Evolutionary conservation across 1,140 invertebrate genomes (phyloP).

Genomic region (Cylas formicarius): DNA sequence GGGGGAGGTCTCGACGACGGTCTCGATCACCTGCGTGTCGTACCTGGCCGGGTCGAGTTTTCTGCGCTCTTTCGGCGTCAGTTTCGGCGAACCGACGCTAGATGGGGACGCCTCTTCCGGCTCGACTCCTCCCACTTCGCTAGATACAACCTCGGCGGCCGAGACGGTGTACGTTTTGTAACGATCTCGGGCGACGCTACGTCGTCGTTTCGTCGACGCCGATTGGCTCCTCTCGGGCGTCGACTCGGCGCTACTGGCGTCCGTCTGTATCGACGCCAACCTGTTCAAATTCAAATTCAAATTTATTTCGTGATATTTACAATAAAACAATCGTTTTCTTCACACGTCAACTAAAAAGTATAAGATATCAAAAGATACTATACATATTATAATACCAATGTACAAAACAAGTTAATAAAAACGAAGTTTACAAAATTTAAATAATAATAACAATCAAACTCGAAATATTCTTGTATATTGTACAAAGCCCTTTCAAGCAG

Average conservation of each 20-base stretch:
- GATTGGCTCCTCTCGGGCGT: constrained; percentile 60
- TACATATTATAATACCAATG: no score
- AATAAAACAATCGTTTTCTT: no score
- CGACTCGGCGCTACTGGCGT: constrained; percentile 61
- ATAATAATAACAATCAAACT: no score
- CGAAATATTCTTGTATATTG: no score
- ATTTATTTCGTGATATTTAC: no score
- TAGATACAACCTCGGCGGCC: constrained; percentile 45
- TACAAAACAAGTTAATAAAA: no score
- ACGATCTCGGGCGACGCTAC: constrained; percentile 60
- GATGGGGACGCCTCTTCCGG: constrained; percentile 8
- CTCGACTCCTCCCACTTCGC: constrained; percentile 26
- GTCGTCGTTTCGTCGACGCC: constrained; percentile 67
- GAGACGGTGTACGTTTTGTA: constrained; percentile 73
- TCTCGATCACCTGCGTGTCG: constrained; percentile 56
- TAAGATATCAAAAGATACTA: no score
- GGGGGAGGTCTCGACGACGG: constrained; percentile 13
- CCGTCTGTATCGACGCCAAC: constrained; percentile 43
- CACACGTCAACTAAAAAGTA: no score
- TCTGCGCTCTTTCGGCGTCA: constrained; percentile 60
- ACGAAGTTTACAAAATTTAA: no score
- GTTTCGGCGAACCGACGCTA: constrained; percentile 32
- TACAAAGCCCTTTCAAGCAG: no score
- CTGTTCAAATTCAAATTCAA: constrained; percentile 41
- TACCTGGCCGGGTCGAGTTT: constrained; percentile 60